Conservation (phyloP, 2,113 vertebrate species). For the Calyptommatus sinebrachiatus region DNA sequence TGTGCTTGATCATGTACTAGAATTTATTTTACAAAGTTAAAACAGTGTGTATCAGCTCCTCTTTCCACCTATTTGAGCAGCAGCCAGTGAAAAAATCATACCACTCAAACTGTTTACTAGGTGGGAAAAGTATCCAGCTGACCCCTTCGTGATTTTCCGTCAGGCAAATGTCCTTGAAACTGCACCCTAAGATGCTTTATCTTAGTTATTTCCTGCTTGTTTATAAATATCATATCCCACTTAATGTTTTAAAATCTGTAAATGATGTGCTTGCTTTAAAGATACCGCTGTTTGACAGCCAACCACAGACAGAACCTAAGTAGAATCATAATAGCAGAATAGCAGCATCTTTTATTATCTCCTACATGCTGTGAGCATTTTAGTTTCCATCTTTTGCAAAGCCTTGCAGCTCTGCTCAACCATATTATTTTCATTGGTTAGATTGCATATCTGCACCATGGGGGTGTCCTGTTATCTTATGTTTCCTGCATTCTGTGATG, state of each 20-base stretch:
- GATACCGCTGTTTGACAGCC: conserved; percentile 18
- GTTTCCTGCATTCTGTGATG: background rate
- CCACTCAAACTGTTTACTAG: background rate
- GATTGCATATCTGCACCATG: background rate
- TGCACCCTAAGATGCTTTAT: background rate
- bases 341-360: conserved; percentile 19
- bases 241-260: too few species aligned
- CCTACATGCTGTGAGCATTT: conserved; percentile 36
- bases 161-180: background rate
- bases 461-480: background rate
- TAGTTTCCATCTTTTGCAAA: conserved; percentile 36
- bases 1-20: conserved; percentile 25
- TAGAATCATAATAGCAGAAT: background rate
- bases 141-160: background rate
- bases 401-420: background rate
- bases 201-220: conserved; percentile 29
- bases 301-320: conserved; percentile 40
- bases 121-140: background rate
- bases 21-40: conserved; percentile 33
- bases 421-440: background rate
- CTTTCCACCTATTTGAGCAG: conserved; percentile 14
- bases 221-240: too few species aligned
- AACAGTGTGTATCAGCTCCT: conserved; percentile 37
- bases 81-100: background rate
- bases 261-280: conserved; percentile 16